Base-by-base conservation (phyloP, 2,113 vertebrate genomes). In the Microcebus lehilahytsara region DNA sequence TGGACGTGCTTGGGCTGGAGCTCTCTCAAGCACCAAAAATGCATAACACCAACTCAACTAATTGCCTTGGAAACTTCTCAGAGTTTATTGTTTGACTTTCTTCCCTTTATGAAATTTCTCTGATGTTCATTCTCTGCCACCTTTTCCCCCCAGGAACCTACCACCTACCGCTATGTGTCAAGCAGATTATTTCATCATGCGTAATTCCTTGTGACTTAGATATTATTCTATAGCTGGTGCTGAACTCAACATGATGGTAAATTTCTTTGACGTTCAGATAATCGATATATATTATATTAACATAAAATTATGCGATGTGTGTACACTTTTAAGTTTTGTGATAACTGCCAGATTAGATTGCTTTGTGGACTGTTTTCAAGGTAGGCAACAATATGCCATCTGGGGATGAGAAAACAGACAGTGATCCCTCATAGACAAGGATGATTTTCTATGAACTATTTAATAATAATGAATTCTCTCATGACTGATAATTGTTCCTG, bases 401-500 rank as follows among this genome's bases (percentile, higher is more conserved):
- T 80, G 42, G 5, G 46, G 46, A 49, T 92, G 67, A 92, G 62
- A 81, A 95, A 87, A 84, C 22, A 72, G 9, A 22, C 14, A 40
- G 58, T 92, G 71, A 89, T 42, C 6, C 37, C 8, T 85, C 40
- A 42, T 23, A 78, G 42, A 95, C 25, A 79, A 92, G 64, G 81
- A 20, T 92, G 67, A 92, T 87, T 93, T 90, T 92, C 79, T 90
- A 3, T 60, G 72, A 95, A 53, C 51, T 85, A 56, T 56, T 56
- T 56, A 56, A 56, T 56, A 67, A 84, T 91, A 94, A 96, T 81
- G 42, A 72, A 87, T 93, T 92, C 58, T 93, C 85, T 69, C 53
- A 62, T 89, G 79, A n/a, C 20, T 89, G 66, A 72, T 92, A 88
- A 93, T 77, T 92, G 37, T 56, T 89, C 27, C 2, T 32, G 86